Base-by-base conservation (phyloP, 2,797 vertebrate species). In the Falco biarmicus region DNA sequence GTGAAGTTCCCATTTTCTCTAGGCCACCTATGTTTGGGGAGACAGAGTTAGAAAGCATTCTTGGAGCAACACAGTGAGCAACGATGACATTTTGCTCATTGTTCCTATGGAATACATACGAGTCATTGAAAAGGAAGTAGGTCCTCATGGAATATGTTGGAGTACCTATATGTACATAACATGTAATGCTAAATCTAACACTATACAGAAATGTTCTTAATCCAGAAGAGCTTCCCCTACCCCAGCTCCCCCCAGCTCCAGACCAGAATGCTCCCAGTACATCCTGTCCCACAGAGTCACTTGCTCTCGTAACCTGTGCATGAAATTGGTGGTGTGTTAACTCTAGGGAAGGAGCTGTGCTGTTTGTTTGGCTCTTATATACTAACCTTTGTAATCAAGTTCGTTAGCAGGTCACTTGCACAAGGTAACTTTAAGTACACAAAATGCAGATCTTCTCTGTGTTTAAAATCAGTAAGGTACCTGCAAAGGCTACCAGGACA, bases 241-340 rank as follows among this genome's bases (percentile, higher is more conserved):
- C 10, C 3, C 56, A 34, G 7, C 11, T 56, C 13, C 3, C 13
- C 11, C 13, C 31, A 57, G 26, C 26, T 93, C 28, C 53, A 63
- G 39, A 32, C 7, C 0, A 2, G 14, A 65, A 61, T 3, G 7
- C 1, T 0, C 1, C 13, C 0, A 1, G 32, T 24, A 9, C 5
- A 25, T 22, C 39, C 9, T 50, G 18, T 54, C 61, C 32, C 48
- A 26, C 25, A 28, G 37, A 31, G 37, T 8, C 17, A 43, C 34
- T 26, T 39, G 37, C 18, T 69, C 1, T 1, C 1, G 0, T 39
- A 34, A 60, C 25, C 37, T 15, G 7, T 47, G 19, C 6, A 3
- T 37, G 11, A 53, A 43, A 6, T 12, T 68, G 39, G 22, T 69
- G 69, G 24, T 41, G 5, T 11, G 15, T 24, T 15, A 66, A 19